Evolutionary conservation across 2,113 vertebrate species (phyloP).

Genomic region (Catharus fuscescens): DNA sequence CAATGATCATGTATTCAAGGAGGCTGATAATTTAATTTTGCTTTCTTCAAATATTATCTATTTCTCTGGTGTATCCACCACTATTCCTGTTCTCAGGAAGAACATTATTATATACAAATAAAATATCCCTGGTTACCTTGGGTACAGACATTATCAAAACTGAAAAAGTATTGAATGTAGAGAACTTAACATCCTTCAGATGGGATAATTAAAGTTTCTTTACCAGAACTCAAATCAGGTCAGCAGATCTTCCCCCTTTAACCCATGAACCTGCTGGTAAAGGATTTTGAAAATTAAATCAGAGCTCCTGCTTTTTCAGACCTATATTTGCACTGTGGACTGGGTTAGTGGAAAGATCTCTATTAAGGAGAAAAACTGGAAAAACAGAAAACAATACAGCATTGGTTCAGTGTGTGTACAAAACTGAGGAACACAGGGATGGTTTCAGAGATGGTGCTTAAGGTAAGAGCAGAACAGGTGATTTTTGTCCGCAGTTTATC

Average conservation of each 20-base stretch:
- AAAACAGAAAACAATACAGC: background rate
- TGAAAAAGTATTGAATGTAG: background rate
- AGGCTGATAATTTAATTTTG: background rate
- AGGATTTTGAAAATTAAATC: background rate
- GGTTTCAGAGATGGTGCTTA: background rate
- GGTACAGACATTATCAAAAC: background rate
- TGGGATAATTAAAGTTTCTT: background rate
- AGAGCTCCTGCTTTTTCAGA: background rate
- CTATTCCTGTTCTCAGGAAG: background rate
- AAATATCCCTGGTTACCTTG: background rate
- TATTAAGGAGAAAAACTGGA: background rate
- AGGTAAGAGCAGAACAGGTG: background rate
- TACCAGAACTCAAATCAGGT: background rate
- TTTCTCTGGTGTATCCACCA: background rate
- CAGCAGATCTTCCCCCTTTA: background rate
- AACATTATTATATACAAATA: background rate
- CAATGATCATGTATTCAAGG: background rate
- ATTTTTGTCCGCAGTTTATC: background rate
- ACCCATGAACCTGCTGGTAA: background rate
- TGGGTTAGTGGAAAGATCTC: background rate
- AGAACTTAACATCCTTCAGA: background rate
- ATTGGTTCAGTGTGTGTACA: background rate
- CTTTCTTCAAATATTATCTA: background rate
- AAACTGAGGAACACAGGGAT: background rate
- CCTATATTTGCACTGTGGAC: background rate